Conservation (phyloP, 2,888 invertebrate genomes). For the Agriopis leucophaearia region DNA sequence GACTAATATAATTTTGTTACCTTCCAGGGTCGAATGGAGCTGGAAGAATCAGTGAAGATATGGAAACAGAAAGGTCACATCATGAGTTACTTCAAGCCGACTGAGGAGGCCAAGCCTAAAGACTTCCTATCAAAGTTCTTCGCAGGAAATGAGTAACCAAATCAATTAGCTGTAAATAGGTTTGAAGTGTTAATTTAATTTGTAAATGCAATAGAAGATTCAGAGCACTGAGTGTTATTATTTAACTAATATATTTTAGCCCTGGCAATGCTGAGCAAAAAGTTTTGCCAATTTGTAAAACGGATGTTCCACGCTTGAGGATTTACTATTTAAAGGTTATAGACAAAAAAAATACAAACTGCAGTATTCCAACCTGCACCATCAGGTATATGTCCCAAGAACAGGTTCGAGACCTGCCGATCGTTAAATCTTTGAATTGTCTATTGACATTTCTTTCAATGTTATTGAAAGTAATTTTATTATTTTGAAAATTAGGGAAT, state of each 20-base stretch:
- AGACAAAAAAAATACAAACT: no score
- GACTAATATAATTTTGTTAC: slow-evolving; percentile 4
- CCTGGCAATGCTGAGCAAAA: no score
- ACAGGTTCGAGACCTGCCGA: no score
- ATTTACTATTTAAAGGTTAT: no score
- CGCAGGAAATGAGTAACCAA: slow-evolving; percentile 86
- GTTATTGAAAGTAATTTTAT: no score
- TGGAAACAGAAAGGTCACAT: slow-evolving; percentile 97
- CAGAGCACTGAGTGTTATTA: slow-evolving; percentile 39
- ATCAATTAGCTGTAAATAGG: slow-evolving; percentile 55
- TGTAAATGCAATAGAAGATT: slow-evolving; percentile 56
- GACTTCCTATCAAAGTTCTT: slow-evolving; percentile 97
- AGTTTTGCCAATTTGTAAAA: no score
- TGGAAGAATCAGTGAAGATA: slow-evolving; percentile 93
- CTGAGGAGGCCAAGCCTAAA: slow-evolving; percentile 93
- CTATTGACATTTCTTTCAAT: no score
- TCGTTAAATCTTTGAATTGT: no score
- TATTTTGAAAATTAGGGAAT: no score
- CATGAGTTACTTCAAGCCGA: slow-evolving; percentile 95
- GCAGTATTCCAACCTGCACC: no score
- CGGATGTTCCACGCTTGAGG: no score
- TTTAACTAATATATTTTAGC: slow-evolving; percentile 15
- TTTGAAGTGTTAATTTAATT: slow-evolving; percentile 45
- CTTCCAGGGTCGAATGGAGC: slow-evolving; percentile 96
- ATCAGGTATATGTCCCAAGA: no score